phyloP scores from a whole-genome alignment of 2,113 vertebrate genomes.

The Archocentrus centrarchus region DNA sequence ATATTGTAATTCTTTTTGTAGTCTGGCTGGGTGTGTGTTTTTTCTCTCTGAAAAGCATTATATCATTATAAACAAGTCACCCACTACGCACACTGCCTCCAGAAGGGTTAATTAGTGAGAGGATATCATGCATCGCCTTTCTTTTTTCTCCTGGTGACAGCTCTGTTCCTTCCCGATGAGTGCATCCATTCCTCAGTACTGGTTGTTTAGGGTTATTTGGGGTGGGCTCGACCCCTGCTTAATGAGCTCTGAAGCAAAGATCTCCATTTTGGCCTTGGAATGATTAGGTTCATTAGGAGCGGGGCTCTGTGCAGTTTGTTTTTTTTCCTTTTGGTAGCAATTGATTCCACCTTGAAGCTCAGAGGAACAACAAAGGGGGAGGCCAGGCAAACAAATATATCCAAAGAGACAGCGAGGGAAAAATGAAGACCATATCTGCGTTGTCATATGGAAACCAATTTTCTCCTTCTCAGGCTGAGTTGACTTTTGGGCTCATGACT shows the following conservation, averaged over 20 bases:
- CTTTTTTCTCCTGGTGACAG: slow-evolving; percentile 27
- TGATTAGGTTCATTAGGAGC: slow-evolving; percentile 68
- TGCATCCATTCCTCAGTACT: slow-evolving; percentile 34
- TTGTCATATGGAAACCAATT: slow-evolving; percentile 54
- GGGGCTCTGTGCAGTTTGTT: not conserved
- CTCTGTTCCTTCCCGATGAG: slow-evolving; percentile 27
- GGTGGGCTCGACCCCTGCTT: slow-evolving; percentile 43
- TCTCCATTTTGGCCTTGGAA: slow-evolving; percentile 56
- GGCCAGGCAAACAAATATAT: slow-evolving; percentile 27
- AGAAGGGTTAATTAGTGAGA: slow-evolving; percentile 65
- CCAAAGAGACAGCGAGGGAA: not conserved
- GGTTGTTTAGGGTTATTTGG: slow-evolving; percentile 55
- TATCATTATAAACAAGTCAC: slow-evolving; percentile 23
- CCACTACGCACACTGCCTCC: slow-evolving; percentile 28
- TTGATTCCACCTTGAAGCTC: slow-evolving; percentile 36
- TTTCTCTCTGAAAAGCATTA: slow-evolving; percentile 16
- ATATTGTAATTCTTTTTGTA: not conserved
- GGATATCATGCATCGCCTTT: slow-evolving; percentile 44
- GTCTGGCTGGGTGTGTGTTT: not conserved
- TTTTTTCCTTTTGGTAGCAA: not conserved
- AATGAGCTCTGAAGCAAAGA: slow-evolving; percentile 72
- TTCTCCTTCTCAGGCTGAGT: slow-evolving; percentile 43
- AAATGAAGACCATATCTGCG: slow-evolving; percentile 12
- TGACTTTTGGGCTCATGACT: slow-evolving; percentile 39
- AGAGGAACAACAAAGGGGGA: slow-evolving; percentile 33